Evolutionary conservation across 2,113 vertebrate genomes (phyloP).

Genomic region (Sturnus vulgaris): DNA sequence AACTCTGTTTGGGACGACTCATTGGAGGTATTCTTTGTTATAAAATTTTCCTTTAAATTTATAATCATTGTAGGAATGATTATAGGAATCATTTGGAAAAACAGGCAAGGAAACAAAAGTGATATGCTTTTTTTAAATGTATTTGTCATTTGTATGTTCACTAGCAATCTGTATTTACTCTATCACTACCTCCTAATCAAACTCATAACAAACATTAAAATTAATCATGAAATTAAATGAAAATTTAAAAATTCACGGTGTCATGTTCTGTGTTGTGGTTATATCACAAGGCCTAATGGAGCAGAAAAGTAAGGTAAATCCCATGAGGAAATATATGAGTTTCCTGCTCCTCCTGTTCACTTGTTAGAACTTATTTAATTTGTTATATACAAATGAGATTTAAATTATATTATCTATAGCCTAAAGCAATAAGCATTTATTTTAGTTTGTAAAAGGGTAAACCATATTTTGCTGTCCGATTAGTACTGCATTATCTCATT

Average conservation of each 20-base stretch:
- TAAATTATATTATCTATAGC: slow-evolving; percentile 42
- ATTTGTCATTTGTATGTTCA: not conserved
- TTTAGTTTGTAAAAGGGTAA: slow-evolving; percentile 20
- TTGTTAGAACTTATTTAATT: slow-evolving; percentile 55
- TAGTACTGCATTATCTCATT: not conserved
- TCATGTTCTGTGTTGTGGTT: not conserved
- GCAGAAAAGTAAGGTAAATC: slow-evolving; percentile 13
- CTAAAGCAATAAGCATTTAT: slow-evolving; percentile 46
- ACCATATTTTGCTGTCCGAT: slow-evolving; percentile 14
- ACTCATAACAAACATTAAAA: not conserved
- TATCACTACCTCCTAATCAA: not conserved
- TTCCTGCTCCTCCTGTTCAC: not conserved
- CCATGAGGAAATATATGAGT: not conserved
- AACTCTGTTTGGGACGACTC: not conserved
- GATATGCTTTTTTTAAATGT: not conserved
- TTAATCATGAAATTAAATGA: not conserved
- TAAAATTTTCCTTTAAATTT: not conserved
- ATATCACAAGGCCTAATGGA: not conserved
- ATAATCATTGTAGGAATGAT: not conserved
- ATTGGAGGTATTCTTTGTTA: not conserved
- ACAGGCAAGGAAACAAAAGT: not conserved
- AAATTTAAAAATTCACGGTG: not conserved
- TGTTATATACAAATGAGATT: slow-evolving; percentile 20
- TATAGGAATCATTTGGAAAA: not conserved
- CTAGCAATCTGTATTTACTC: not conserved